Percentiles rank a stretch among this genome's conserved stretches.
These are phyloP conservation scores for Phoxinus dragarum DNA, from an alignment of 2,797 vertebrate genomes.

Conservation along the genomic window DNA sequence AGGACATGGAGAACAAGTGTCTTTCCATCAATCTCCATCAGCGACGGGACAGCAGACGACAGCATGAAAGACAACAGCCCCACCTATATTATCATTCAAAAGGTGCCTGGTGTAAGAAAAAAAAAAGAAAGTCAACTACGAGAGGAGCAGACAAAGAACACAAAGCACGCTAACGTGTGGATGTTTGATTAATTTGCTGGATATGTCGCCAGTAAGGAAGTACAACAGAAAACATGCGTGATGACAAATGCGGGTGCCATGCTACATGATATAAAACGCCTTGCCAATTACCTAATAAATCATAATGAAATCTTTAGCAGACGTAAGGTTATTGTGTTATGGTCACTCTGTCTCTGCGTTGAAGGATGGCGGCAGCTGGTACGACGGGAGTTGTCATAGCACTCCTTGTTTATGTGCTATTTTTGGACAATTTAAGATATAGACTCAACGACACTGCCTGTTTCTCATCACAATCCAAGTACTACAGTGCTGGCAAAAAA, in stretches of 20 bases:
- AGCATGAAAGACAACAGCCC: constrained; percentile 60
- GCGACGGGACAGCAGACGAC: constrained; percentile 54
- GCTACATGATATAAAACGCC: constrained; percentile 54
- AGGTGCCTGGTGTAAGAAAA: constrained; percentile 48
- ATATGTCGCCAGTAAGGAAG: constrained; percentile 41
- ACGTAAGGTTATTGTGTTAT: constrained; percentile 45
- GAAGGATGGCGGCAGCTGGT: too few species aligned
- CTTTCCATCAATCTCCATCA: constrained; percentile 64
- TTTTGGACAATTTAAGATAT: too few species aligned
- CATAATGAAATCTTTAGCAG: constrained; percentile 54
- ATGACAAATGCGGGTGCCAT: constrained; percentile 59
- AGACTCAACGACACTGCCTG: too few species aligned
- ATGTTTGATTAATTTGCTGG: constrained; percentile 58
- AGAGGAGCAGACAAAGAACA: constrained; percentile 50
- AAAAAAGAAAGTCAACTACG: constrained; percentile 6
- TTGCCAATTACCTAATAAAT: constrained; percentile 65
- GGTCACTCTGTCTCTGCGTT: too few species aligned
- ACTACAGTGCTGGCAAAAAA: too few species aligned
- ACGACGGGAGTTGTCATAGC: too few species aligned
- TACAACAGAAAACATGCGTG: constrained; percentile 50
- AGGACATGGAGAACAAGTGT: constrained; percentile 62
- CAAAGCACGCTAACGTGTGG: constrained; percentile 39
- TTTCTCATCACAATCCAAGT: too few species aligned
- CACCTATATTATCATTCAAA: constrained; percentile 57
- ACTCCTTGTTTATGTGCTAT: too few species aligned